phyloP scores from a whole-genome alignment of 2,888 invertebrate genomes.

The Drosophila fungiperda region DNA sequence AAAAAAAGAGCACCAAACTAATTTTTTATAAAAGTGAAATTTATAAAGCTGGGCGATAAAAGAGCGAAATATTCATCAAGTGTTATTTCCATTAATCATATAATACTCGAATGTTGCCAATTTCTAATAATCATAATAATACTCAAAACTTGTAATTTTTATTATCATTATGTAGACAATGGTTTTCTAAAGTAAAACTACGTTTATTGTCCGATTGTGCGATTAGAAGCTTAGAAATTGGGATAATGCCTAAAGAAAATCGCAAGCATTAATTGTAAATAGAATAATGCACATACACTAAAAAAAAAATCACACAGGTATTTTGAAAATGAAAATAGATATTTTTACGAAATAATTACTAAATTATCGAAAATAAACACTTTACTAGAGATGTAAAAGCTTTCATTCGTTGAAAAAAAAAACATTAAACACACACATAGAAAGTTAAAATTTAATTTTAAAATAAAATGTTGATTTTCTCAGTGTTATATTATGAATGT shows the following conservation, averaged over 20 bases:
- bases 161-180: background rate
- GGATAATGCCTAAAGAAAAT: background rate
- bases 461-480: too few relatives aligned
- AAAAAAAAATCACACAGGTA: background rate
- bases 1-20: slow-evolving; percentile 24
- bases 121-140: background rate
- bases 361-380: background rate
- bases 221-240: background rate
- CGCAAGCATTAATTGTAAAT: background rate
- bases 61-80: background rate
- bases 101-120: background rate
- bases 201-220: background rate
- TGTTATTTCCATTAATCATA: slow-evolving; percentile 8
- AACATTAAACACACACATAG: too few relatives aligned
- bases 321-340: background rate
- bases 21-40: slow-evolving; percentile 73
- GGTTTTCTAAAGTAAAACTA: background rate
- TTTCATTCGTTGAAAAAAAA: background rate
- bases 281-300: background rate
- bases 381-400: background rate
- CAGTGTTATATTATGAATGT: background rate
- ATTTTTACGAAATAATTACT: background rate
- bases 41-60: slow-evolving; percentile 2
- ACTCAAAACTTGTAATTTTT: background rate
- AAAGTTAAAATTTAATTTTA: too few relatives aligned